Conservation (phyloP, 2,888 invertebrate genomes). For the Leptinotarsa peninsularis region DNA sequence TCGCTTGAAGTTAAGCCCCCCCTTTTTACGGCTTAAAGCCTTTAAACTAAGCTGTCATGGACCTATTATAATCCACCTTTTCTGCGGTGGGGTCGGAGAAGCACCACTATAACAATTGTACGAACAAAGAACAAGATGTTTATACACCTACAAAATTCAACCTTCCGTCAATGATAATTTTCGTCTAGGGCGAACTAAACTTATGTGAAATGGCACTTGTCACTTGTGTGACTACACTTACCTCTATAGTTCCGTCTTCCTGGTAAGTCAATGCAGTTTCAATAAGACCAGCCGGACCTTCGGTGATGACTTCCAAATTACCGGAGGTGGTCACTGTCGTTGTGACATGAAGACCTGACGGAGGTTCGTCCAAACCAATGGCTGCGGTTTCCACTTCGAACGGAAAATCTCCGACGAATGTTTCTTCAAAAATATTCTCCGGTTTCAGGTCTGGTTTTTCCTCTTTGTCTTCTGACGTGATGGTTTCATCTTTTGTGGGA, state of each 20-base stretch:
- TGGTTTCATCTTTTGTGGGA: background rate
- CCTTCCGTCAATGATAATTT: too few species aligned
- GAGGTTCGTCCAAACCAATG: constrained; percentile 52
- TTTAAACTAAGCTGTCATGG: too few species aligned
- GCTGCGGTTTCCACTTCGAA: constrained; percentile 51
- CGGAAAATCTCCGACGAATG: constrained; percentile 45
- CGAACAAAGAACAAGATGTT: too few species aligned
- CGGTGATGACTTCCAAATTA: constrained; percentile 61
- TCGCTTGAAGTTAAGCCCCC: too few species aligned
- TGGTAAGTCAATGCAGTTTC: constrained; percentile 61
- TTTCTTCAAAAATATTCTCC: constrained; percentile 29
- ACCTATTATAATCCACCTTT: too few species aligned
- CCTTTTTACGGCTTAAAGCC: too few species aligned
- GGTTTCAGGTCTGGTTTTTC: background rate
- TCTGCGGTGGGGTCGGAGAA: too few species aligned
- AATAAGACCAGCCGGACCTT: constrained; percentile 62
- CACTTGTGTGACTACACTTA: constrained; percentile 35
- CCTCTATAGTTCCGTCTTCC: constrained; percentile 62
- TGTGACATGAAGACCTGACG: constrained; percentile 57
- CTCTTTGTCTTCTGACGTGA: background rate
- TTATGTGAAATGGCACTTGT: too few species aligned
- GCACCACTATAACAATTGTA: too few species aligned
- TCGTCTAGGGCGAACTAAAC: too few species aligned
- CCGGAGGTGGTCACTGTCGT: constrained; percentile 62
- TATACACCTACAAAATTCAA: too few species aligned